phyloP scores from a whole-genome alignment of 2,797 vertebrate genomes.

The Brachymystax lenok region DNA sequence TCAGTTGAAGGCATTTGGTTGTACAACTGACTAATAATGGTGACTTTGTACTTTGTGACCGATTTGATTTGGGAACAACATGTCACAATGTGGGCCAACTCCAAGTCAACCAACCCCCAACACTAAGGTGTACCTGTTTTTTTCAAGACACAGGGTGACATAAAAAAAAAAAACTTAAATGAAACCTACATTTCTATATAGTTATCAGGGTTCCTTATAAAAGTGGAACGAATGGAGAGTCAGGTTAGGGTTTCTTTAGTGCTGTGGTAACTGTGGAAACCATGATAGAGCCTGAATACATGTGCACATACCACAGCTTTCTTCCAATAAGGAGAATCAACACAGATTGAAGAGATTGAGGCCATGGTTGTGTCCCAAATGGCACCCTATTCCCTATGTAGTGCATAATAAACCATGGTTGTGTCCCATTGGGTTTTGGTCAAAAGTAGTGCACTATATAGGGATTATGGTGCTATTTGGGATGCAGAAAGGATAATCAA shows the following conservation, averaged over 20 bases:
- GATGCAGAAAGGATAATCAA: neutral
- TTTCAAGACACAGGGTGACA: constrained; percentile 24
- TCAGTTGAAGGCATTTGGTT: too few relatives aligned
- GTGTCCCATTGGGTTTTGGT: too few relatives aligned
- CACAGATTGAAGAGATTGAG: too few relatives aligned
- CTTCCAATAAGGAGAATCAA: neutral
- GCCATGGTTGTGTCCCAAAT: too few relatives aligned
- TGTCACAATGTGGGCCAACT: constrained; percentile 22
- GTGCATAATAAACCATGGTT: too few relatives aligned
- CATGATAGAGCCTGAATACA: neutral
- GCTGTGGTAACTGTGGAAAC: neutral
- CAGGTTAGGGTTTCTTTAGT: neutral
- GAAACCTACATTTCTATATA: constrained; percentile 41
- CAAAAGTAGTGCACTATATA: too few relatives aligned
- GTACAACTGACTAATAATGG: too few relatives aligned
- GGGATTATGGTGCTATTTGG: too few relatives aligned
- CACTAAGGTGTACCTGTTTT: neutral
- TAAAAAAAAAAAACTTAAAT: constrained; percentile 39
- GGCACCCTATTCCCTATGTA: too few relatives aligned
- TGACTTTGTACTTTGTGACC: too few relatives aligned
- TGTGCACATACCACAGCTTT: neutral
- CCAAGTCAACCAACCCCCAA: too few relatives aligned
- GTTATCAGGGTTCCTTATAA: constrained; percentile 1
- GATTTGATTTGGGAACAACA: constrained; percentile 26
- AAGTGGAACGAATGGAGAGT: constrained; percentile 20